Base-by-base conservation (phyloP, 2,888 invertebrate genomes). In the Cheilosia scutellata region DNA sequence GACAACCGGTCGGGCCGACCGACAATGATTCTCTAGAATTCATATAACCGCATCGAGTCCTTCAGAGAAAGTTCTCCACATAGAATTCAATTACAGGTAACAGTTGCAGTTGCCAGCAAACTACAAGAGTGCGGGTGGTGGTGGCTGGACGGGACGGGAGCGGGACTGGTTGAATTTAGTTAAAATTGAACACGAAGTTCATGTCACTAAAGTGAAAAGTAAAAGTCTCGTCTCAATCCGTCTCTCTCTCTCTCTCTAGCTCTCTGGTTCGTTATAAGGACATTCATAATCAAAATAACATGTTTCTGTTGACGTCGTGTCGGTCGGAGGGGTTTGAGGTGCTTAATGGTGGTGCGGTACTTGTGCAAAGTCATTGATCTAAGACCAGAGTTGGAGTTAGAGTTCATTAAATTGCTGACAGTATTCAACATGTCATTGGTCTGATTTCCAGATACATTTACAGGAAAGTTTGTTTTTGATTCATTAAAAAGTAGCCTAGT, bases 11-110 rank as follows among this genome's bases (percentile, higher is more conserved):
- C 16, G 20, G 49, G 51, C 27, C 70, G 55, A 42, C 20, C 60
- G 16, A 68, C 51, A 47, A 47, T 47, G 47, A 58, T 37, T 53
- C 66, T 51, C 58, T 20, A 25, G 49, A 71, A 40, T 65, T 47
- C 65, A 58, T 77, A 72, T 42, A 77, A 77, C 77, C 58, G 60
- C 65, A 55, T 53, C 27, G 62, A 47, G 57, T 44, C 40, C 49
- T 55, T n/a, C 6, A 42, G 62, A 57, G 78, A 68, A 79, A 79
- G 75, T 80, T 65, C 58, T 47, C 16, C 27, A 66, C 72, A 79
- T 51, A 68, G 29, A 86, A 82, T 86, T 86, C 82, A 86, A 86
- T 86, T 82, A 86, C 86, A 86, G 86, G 82, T 86, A 82, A 76
- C 76, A 71, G 75, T 75, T 80, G 33, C 47, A 63, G 47, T 13